These are phyloP conservation scores for Euphydryas editha DNA, from an alignment of 2,888 invertebrate genomes.

Conservation along the genomic window DNA sequence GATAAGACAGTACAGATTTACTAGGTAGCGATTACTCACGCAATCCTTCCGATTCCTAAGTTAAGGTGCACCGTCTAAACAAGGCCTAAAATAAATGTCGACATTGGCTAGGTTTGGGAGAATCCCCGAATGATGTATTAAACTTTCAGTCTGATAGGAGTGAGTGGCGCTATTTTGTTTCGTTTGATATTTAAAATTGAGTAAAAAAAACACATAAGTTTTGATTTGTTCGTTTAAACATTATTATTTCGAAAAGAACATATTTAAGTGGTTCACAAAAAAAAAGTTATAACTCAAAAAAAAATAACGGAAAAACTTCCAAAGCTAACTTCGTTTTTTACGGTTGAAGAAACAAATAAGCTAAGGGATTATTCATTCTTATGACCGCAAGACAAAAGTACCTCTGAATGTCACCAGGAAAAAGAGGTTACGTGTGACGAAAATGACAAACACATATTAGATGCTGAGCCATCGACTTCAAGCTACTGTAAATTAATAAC, in stretches of 20 bases:
- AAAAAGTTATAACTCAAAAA: slow-evolving; percentile 39
- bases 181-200: slow-evolving; percentile 6
- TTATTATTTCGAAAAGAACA: slow-evolving; percentile 23
- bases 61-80: too few species aligned
- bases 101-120: background rate
- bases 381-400: slow-evolving; percentile 28
- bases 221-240: slow-evolving; percentile 12
- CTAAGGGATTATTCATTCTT: slow-evolving; percentile 28
- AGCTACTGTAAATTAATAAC: slow-evolving; percentile 17
- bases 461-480: slow-evolving; percentile 11
- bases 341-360: slow-evolving; percentile 32
- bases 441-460: background rate
- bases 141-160: slow-evolving; percentile 1
- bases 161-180: slow-evolving; percentile 4
- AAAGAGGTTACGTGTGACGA: background rate
- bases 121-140: slow-evolving; percentile 2
- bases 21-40: slow-evolving; percentile 5
- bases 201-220: background rate
- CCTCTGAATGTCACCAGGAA: background rate
- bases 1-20: too few species aligned
- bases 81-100: too few species aligned
- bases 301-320: slow-evolving; percentile 38
- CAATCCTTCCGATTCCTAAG: too few species aligned
- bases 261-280: slow-evolving; percentile 38
- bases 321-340: slow-evolving; percentile 40